Percentiles rank a stretch among this genome's conserved stretches.
phyloP scores from a whole-genome alignment of 2,113 vertebrate genomes.

The Chascanopsetta lugubris region DNA sequence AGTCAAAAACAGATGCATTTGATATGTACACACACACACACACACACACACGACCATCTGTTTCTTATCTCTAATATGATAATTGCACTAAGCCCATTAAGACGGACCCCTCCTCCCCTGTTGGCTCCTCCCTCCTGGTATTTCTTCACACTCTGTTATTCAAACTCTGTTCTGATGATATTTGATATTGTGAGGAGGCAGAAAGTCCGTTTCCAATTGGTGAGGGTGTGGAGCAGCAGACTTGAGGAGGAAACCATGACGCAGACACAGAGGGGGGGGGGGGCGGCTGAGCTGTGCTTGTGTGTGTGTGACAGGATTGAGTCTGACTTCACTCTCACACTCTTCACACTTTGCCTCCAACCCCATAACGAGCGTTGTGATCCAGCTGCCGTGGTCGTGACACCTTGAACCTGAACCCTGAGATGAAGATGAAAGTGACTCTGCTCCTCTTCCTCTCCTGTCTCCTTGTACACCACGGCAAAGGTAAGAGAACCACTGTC shows the following conservation, averaged over 20 bases:
- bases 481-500: too few species aligned
- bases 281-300: slow-evolving; percentile 70
- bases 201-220: slow-evolving; percentile 72
- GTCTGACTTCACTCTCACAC: not conserved
- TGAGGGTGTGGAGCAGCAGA: slow-evolving; percentile 48
- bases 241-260: slow-evolving; percentile 80
- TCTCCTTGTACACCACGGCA: slow-evolving; percentile 61
- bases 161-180: slow-evolving; percentile 30
- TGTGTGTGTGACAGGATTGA: slow-evolving; percentile 25
- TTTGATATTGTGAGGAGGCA: slow-evolving; percentile 30
- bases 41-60: too few species aligned
- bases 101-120: too few species aligned
- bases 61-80: not conserved
- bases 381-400: not conserved
- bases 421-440: slow-evolving; percentile 61
- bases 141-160: slow-evolving; percentile 49
- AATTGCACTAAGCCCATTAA: too few species aligned
- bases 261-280: slow-evolving; percentile 65
- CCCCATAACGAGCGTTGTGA: slow-evolving; percentile 1
- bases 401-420: not conserved
- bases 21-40: too few species aligned
- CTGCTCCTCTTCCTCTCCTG: slow-evolving; percentile 60
- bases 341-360: slow-evolving; percentile 15
- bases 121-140: slow-evolving; percentile 20
- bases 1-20: too few species aligned